Base-by-base conservation (phyloP, 2,113 vertebrate species). In the Furnarius figulus region DNA sequence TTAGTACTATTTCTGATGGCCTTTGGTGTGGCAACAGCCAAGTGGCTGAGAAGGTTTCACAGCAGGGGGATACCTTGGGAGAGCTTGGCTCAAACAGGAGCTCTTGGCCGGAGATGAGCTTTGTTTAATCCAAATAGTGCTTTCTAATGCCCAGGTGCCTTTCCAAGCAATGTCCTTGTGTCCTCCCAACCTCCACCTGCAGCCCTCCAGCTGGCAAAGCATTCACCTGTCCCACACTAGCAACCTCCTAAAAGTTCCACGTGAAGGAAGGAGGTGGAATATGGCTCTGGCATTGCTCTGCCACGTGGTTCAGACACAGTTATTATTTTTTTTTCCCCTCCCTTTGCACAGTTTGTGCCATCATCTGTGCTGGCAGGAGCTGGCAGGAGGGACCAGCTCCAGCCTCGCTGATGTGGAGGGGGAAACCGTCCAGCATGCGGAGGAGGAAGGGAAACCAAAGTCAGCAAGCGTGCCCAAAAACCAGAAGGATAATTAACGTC, bases 281-380 rank as follows among this genome's bases (percentile, higher is more conserved):
- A 19, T 30, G 55, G 31, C 58, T 79, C 49, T 70, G 67, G 35
- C 37, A 46, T 25, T 0, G 8, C 49, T 70, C 85, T 91, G 90
- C 88, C 66, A 22, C 78, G 52, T 61, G 16, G 1, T 67, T 93
- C 2, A 30, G 27, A 88, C 50, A 72, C 1, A 1, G 62, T 76
- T 87, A 42, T 85, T 78, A 61, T 94, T 44, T 46, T 46, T 46
- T 94, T 90, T 89, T 87, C 30, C 35, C 30, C 35, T 85, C 58
- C 46, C 81, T 89, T 53, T 82, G 58, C 3, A 50, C 78, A 61
- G 49, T 61, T 85, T 52, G 67, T 92, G 85, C 70, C 79, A 79
- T 97, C 87, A 87, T 90, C 90, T 94, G 90, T 37, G 63, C 94
- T 92, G 94, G 82, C 93, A 89, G 17, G 46, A 89, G 73, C 94